A percentile compares a stretch with the other conserved stretches of the same genome.
Evolutionary conservation across 2,888 invertebrate species (phyloP).

Genomic region (Acrobasis repandana): DNA sequence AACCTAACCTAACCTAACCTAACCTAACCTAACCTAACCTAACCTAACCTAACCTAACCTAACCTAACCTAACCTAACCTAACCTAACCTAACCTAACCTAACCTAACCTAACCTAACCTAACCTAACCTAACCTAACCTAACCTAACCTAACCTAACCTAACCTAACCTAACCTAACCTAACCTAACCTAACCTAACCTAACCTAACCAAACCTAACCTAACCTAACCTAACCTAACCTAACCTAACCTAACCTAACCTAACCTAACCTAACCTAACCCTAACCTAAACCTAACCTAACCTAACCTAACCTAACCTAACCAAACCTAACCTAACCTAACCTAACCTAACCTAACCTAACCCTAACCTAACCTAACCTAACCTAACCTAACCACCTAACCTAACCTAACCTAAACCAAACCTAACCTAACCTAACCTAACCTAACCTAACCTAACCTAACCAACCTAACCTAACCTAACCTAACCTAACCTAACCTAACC

Average conservation of each 20-base stretch:
- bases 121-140: slow-evolving; percentile 27
- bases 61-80: slow-evolving; percentile 27
- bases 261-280: slow-evolving; percentile 32
- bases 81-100: slow-evolving; percentile 31
- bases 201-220: slow-evolving; percentile 25
- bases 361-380: neutral
- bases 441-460: too few species aligned
- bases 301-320: slow-evolving; percentile 33
- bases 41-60: slow-evolving; percentile 26
- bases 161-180: slow-evolving; percentile 30
- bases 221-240: slow-evolving; percentile 27
- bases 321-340: slow-evolving; percentile 9
- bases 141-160: slow-evolving; percentile 27
- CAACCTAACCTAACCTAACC: too few species aligned
- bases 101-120: slow-evolving; percentile 31
- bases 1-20: slow-evolving; percentile 32
- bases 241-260: slow-evolving; percentile 28
- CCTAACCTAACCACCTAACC: neutral
- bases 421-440: too few species aligned
- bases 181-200: slow-evolving; percentile 27
- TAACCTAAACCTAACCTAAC: slow-evolving; percentile 36
- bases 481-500: too few species aligned
- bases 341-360: slow-evolving; percentile 11
- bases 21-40: slow-evolving; percentile 29
- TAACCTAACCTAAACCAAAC: too few species aligned